These are phyloP conservation scores for Dorcus hopei DNA, from an alignment of 2,888 invertebrate genomes.

Conservation along the genomic window DNA sequence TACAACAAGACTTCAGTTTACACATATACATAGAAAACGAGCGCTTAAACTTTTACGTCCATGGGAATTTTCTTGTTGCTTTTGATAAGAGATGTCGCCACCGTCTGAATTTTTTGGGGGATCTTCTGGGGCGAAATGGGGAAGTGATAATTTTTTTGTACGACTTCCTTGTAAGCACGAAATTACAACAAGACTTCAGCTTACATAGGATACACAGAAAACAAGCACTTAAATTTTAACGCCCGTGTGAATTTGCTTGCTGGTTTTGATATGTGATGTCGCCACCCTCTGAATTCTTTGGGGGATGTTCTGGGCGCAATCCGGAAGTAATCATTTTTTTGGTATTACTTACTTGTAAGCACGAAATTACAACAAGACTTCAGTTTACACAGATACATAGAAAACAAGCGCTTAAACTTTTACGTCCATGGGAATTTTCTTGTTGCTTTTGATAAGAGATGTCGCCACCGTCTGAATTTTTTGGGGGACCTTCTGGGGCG, in stretches of 20 bases:
- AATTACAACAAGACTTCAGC: conserved; percentile 3
- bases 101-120: neutral
- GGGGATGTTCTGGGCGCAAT: neutral
- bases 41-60: neutral
- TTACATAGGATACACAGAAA: neutral
- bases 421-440: neutral
- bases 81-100: neutral
- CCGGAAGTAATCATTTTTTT: neutral
- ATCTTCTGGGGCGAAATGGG: neutral
- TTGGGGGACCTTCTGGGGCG: neutral
- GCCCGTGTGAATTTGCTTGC: neutral
- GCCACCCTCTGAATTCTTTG: too few relatives aligned
- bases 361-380: conserved; percentile 50
- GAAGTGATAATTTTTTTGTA: neutral
- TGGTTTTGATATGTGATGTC: neutral
- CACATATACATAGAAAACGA: neutral
- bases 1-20: neutral
- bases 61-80: neutral
- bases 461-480: too few relatives aligned
- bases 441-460: neutral
- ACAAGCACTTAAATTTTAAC: neutral
- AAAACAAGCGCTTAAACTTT: neutral
- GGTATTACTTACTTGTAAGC: conserved; percentile 68
- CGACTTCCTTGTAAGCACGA: conserved; percentile 77
- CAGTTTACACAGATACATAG: neutral